phyloP scores from a whole-genome alignment of 2,888 invertebrate genomes.

The Eledona agricola region DNA sequence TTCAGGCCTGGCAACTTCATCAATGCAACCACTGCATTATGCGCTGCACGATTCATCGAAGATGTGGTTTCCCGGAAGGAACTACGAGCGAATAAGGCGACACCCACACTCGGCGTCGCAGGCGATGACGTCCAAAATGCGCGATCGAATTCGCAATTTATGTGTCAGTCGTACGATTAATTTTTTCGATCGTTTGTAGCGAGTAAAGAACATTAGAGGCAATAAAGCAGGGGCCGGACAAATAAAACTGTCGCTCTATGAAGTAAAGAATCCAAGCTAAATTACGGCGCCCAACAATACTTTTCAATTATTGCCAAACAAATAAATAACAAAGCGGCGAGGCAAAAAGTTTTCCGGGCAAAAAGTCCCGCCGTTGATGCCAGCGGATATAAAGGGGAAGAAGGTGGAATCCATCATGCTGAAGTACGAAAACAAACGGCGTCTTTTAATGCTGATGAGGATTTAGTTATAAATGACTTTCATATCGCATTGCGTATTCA shows the following conservation, averaged over 20 bases:
- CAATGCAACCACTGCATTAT: slow-evolving; percentile 33
- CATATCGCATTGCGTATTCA: too few relatives aligned
- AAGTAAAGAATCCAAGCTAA: slow-evolving; percentile 39
- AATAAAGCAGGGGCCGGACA: slow-evolving; percentile 36
- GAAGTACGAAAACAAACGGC: slow-evolving; percentile 25
- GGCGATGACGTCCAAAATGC: background rate
- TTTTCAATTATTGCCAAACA: slow-evolving; percentile 41
- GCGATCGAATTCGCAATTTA: slow-evolving; percentile 16
- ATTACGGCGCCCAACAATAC: slow-evolving; percentile 38
- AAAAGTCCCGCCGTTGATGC: slow-evolving; percentile 35
- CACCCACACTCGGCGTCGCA: slow-evolving; percentile 26
- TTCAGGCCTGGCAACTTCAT: slow-evolving; percentile 35
- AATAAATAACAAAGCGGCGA: slow-evolving; percentile 38
- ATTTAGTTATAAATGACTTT: too few relatives aligned
- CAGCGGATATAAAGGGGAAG: slow-evolving; percentile 36
- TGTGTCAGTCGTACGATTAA: slow-evolving; percentile 21
- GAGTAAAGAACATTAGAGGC: slow-evolving; percentile 33
- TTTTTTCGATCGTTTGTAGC: slow-evolving; percentile 30
- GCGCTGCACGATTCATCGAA: slow-evolving; percentile 33
- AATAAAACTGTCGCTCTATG: slow-evolving; percentile 39
- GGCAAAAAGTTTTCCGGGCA: slow-evolving; percentile 37
- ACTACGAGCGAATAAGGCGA: slow-evolving; percentile 22
- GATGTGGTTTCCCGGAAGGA: slow-evolving; percentile 37
- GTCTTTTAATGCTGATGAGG: slow-evolving; percentile 1
- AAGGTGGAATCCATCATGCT: slow-evolving; percentile 32